Evolutionary conservation across 2,113 vertebrate genomes (phyloP).

Genomic region (Hyla sarda): DNA sequence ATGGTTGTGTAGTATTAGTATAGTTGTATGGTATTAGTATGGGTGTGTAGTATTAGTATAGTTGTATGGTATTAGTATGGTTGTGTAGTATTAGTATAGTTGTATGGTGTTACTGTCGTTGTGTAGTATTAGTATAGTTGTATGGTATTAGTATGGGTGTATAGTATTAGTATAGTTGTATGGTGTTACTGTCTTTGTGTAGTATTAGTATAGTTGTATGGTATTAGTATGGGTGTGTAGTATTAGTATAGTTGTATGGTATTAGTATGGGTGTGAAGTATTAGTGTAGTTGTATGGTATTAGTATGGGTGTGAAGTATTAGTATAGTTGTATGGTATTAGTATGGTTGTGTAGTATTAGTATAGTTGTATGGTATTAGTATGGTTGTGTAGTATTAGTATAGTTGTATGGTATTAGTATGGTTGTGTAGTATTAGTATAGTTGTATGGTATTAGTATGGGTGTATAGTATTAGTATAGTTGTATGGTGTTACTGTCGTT

Average conservation of each 20-base stretch:
- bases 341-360: not conserved
- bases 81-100: not conserved
- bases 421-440: not conserved
- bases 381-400: not conserved
- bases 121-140: no score
- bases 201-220: not conserved
- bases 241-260: not conserved
- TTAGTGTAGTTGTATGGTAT: no score
- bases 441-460: not conserved
- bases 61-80: no score
- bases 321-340: not conserved
- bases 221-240: not conserved
- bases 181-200: not conserved
- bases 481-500: not conserved
- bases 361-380: no score
- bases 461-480: not conserved
- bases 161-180: no score
- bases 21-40: not conserved
- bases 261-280: no score
- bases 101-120: not conserved
- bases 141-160: no score
- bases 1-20: no score
- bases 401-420: no score
- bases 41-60: not conserved
- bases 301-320: no score